These are phyloP conservation scores for Mycalesis mineus DNA, from an alignment of 2,888 invertebrate species.

Conservation along the genomic window DNA sequence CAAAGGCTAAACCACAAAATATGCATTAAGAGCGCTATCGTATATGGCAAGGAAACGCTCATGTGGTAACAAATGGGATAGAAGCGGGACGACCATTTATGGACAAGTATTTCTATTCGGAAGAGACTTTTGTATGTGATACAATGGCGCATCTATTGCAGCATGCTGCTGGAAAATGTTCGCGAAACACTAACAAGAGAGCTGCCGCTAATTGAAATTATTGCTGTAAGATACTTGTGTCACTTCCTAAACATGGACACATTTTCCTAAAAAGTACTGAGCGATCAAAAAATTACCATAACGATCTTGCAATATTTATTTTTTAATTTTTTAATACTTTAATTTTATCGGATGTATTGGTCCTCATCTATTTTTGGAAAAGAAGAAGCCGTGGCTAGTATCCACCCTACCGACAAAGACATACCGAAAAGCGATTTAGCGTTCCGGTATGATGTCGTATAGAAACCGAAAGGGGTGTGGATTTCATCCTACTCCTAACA, in stretches of 20 bases:
- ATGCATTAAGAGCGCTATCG: constrained; percentile 22
- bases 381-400: too few species aligned
- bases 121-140: constrained; percentile 65
- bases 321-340: too few species aligned
- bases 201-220: constrained; percentile 65
- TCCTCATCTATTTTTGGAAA: too few species aligned
- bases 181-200: constrained; percentile 61
- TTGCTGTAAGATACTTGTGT: constrained; percentile 36
- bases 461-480: too few species aligned
- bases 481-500: too few species aligned
- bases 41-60: constrained; percentile 29
- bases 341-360: too few species aligned
- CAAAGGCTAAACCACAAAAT: constrained; percentile 16
- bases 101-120: constrained; percentile 61
- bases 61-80: constrained; percentile 64
- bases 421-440: too few species aligned
- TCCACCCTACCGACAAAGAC: too few species aligned
- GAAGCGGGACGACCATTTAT: constrained; percentile 56
- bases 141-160: constrained; percentile 71
- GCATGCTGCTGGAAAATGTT: constrained; percentile 30
- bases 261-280: background rate
- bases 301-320: too few species aligned
- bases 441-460: too few species aligned
- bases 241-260: background rate
- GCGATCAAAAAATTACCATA: background rate